Conservation (phyloP, 2,888 invertebrate species). For the Caenorhabditis becei region DNA sequence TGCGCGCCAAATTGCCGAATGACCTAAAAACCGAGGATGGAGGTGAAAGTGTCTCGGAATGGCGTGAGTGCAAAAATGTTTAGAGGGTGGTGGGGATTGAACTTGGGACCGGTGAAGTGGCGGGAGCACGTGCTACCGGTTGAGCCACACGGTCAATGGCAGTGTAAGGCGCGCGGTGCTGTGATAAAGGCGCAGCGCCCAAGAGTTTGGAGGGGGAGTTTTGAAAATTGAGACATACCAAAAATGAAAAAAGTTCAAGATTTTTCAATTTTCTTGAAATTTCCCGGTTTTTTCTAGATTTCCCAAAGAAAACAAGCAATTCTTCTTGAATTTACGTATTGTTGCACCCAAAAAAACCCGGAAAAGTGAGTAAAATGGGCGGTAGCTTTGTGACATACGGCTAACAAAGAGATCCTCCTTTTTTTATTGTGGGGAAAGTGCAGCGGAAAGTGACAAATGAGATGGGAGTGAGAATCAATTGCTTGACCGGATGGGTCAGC, state of each 20-base stretch:
- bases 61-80: neutral
- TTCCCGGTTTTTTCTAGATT: too few relatives aligned
- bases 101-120: neutral
- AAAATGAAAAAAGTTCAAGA: too few relatives aligned
- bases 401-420: slow-evolving; percentile 15
- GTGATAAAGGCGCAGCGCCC: too few relatives aligned
- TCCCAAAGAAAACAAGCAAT: too few relatives aligned
- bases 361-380: slow-evolving; percentile 28
- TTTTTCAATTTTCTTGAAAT: too few relatives aligned
- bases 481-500: slow-evolving; percentile 18
- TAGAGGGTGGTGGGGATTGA: neutral
- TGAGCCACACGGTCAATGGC: neutral
- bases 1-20: slow-evolving; percentile 52
- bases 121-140: neutral
- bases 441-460: slow-evolving; percentile 49
- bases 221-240: too few relatives aligned
- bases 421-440: slow-evolving; percentile 39
- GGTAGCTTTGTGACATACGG: neutral
- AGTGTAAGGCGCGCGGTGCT: neutral
- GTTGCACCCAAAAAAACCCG: neutral
- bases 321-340: too few relatives aligned
- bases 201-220: too few relatives aligned
- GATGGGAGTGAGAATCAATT: slow-evolving; percentile 12
- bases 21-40: slow-evolving; percentile 44
- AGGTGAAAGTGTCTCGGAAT: neutral